Base-by-base conservation (phyloP, 2,797 vertebrate genomes). In the Rhabdomys pumilio region DNA sequence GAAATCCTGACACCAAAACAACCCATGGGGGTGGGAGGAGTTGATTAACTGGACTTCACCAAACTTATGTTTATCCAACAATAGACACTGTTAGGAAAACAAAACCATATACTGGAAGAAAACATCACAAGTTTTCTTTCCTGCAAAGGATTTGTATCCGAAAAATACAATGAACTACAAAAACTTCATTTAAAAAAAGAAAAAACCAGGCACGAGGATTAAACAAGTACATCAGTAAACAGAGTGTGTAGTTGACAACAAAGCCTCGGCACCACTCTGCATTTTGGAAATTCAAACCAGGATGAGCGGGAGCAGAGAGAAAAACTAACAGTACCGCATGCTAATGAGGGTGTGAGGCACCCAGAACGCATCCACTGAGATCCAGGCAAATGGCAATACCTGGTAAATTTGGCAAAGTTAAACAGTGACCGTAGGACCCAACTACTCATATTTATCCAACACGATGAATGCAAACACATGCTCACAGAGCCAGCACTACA, bases 281-380 rank as follows among this genome's bases (percentile, higher is more conserved):
- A 3, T 3, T 0, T 31, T 67, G 34, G 29, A 84, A 77, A 53
- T 44, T 2, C 14, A 73, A 34, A 19, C 24, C 65, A 4, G 1
- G 6, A 55, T 3, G 22, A 77, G 34, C 1, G 17, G 41, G 41
- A n/a, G 7, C 0, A 20, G 22, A 15, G 14, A 1, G 20, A 12
- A 8, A 6, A 41, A 10, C 10, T 2, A 41, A 8, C 24, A 69
- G 7, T 3, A 1, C 14, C 24, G 6, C 3, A 3, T 1, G 24
- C 75, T 13, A 24, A 9, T 0, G 17, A 47, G 8, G n/a, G 14
- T 1, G 6, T 5, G 0, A 61, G 19, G 59, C 12, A 2, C 0
- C 31, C 4, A 22, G 38, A 19, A 5, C 34, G 5, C 65, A 10
- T 5, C 5, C 57, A 2, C 24, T 1, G 4, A 47, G 4, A 47